Evolutionary conservation across 2,113 vertebrate genomes (phyloP).

Genomic region (Oryzias javanicus): DNA sequence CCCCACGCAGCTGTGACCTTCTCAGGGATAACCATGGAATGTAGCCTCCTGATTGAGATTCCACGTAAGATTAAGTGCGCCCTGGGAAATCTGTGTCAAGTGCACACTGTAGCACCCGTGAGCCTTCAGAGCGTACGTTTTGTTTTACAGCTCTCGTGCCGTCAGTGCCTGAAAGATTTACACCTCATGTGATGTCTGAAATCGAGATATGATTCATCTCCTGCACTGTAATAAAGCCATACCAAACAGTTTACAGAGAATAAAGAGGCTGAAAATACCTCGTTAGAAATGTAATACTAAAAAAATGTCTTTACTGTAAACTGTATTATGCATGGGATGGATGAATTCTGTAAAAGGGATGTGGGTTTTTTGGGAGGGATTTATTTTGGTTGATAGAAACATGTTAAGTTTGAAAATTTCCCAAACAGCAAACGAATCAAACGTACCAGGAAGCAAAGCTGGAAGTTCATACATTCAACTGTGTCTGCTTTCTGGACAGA

Average conservation of each 20-base stretch:
- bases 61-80: constrained; percentile 48
- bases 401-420: too few species aligned
- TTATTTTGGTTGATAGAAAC: too few species aligned
- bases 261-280: constrained; percentile 28
- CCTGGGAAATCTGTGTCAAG: constrained; percentile 46
- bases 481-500: too few species aligned
- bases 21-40: constrained; percentile 52
- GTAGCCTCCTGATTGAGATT: constrained; percentile 51
- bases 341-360: too few species aligned
- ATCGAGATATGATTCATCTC: constrained; percentile 17
- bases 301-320: constrained; percentile 5
- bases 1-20: constrained; percentile 63
- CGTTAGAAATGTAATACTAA: constrained; percentile 11
- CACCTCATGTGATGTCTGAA: constrained; percentile 7
- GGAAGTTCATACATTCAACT: too few species aligned
- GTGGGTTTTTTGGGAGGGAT: too few species aligned
- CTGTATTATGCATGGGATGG: too few species aligned
- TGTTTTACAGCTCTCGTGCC: constrained; percentile 13
- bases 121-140: constrained; percentile 5
- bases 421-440: too few species aligned
- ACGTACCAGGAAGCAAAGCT: too few species aligned
- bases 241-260: constrained; percentile 18
- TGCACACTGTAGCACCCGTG: constrained; percentile 15
- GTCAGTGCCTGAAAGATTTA: constrained; percentile 11
- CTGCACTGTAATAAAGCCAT: constrained; percentile 19